Conservation (phyloP, 1,140 invertebrate genomes). For the Catajapyx aquilonaris region DNA sequence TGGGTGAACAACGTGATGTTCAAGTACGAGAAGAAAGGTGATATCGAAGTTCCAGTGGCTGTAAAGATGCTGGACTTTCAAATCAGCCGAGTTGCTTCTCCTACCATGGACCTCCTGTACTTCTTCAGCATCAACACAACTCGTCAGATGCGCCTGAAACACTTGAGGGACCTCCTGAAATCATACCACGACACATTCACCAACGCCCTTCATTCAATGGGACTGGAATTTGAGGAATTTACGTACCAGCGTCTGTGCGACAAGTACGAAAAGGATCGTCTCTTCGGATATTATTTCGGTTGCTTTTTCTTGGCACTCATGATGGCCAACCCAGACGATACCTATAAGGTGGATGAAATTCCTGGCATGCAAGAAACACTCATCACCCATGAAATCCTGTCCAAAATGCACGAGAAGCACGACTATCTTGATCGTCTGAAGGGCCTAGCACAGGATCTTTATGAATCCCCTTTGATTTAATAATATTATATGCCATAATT, state of each 20-base stretch:
- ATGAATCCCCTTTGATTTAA: too few relatives aligned
- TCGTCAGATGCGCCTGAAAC: neutral
- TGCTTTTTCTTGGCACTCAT: conserved; percentile 3
- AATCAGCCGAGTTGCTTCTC: conserved; percentile 4
- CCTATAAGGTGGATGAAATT: too few relatives aligned
- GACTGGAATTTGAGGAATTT: conserved; percentile 5
- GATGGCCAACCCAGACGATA: too few relatives aligned
- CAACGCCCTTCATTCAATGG: conserved; percentile 1
- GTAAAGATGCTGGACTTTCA: conserved; percentile 10
- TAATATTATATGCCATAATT: too few relatives aligned
- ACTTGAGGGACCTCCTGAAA: conserved; percentile 3
- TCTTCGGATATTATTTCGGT: conserved; percentile 6
- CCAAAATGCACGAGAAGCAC: too few relatives aligned
- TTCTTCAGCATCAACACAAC: conserved; percentile 7
- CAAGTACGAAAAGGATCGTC: conserved; percentile 5
- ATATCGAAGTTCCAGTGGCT: neutral
- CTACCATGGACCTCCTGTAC: conserved; percentile 8
- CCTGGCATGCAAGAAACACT: too few relatives aligned
- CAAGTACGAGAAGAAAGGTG: conserved; percentile 23
- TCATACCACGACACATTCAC: conserved; percentile 8
- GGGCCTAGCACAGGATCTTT: too few relatives aligned
- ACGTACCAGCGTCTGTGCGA: conserved; percentile 2
- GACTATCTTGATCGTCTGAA: too few relatives aligned
- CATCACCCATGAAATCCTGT: too few relatives aligned
- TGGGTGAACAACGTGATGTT: conserved; percentile 21